Evolutionary conservation across 2,113 vertebrate species (phyloP).

Genomic region (Tauraco erythrolophus): DNA sequence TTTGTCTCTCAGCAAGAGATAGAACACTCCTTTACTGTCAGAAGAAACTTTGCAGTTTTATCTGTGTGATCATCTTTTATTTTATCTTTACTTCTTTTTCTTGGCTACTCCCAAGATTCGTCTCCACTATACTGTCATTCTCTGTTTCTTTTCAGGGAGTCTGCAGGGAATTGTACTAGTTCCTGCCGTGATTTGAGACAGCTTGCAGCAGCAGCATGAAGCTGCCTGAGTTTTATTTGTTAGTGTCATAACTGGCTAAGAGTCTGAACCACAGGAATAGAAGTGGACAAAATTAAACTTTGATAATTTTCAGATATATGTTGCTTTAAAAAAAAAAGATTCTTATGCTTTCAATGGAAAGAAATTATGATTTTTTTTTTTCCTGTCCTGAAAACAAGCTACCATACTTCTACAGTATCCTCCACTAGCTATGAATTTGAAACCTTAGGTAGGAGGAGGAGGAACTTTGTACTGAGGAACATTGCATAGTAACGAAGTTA

Average conservation of each 20-base stretch:
- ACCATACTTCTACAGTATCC: background rate
- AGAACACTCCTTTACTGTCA: background rate
- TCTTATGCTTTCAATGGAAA: background rate
- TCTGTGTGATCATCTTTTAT: conserved; percentile 7
- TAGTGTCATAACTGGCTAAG: background rate
- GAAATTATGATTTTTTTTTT: background rate
- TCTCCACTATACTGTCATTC: background rate
- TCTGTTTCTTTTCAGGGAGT: background rate
- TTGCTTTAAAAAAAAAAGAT: background rate
- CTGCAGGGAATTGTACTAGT: background rate
- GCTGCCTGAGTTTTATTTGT: background rate
- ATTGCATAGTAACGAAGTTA: background rate
- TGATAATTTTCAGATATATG: background rate
- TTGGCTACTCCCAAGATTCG: background rate
- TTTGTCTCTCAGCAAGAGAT: background rate
- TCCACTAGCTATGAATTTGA: background rate
- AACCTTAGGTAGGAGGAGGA: background rate
- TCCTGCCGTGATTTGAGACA: conserved; percentile 23
- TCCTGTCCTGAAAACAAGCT: background rate
- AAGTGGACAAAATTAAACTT: background rate
- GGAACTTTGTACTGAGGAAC: background rate
- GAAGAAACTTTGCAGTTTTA: background rate
- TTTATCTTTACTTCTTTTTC: background rate
- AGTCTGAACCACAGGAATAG: background rate
- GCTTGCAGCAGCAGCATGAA: background rate